Evolutionary conservation across 2,797 vertebrate species (phyloP), one percentile per base, ranked within the genome.

Genomic region (Hephaestus fuliginosus): DNA sequence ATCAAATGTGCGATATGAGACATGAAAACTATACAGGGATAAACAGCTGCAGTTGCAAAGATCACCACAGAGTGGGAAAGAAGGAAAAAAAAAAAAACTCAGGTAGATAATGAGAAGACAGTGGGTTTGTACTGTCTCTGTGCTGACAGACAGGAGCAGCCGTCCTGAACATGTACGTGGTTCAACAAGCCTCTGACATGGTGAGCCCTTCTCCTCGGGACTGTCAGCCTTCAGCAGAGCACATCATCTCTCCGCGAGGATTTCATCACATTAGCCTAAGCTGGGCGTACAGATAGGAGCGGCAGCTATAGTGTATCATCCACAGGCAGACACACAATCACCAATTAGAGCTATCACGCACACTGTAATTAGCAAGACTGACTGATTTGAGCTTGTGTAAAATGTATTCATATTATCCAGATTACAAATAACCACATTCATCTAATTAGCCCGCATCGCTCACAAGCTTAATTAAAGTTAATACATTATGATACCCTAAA

Each of bases 381-480:
- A 90, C 91, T 92, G 91, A 94, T 93, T 93, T 86, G 83, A 88
- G 91, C 90, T 83, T 86, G 89, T 93, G 88, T 89, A 93, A 93
- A 93, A 95, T 92, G 89, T 91, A 90, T 93, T 93, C 90, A 86
- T 89, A 92, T 91, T 92, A 91, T 89, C 86, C 90, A 84, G 91
- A 94, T 93, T 93, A 93, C 91, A 95, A 95, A 95, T 93, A 91
- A 90, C 90, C 88, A 83, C 78, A 84, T 87, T 83, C 89, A 85
- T 90, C 93, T 95, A 94, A 95, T 95, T 93, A 95, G 87, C 88
- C 74, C 57, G 60, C 92, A 82, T 84, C 83, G 81, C 84, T 76
- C 88, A 88, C 84, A 74, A 85, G 91, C 90, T 91, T 95, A 93
- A 95, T 95, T 94, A 93, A 96, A 93, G 91, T 91, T 93, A 95